Base-by-base conservation (phyloP, 2,888 invertebrate species). In the Ctena decussata region DNA sequence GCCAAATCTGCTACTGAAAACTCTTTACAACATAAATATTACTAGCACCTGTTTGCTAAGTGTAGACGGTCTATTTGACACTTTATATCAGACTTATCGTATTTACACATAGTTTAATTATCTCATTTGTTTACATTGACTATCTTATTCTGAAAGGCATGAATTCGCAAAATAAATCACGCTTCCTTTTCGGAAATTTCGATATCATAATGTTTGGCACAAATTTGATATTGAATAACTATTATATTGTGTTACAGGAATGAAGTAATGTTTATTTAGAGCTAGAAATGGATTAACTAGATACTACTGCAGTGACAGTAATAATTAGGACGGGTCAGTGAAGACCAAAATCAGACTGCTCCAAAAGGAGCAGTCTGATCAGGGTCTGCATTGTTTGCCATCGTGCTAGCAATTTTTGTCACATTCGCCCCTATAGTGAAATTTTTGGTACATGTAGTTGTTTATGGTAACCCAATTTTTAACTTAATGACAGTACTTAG, bases 61-160 rank as follows among this genome's bases (percentile, higher is more conserved):
- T n/a, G 3, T n/a, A 72, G 72, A n/a, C 72, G 30, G 44, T 72
- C 5, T 39, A 30, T 72, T 72, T 72, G 72, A 72, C 72, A 72
- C 44, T n/a, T 12, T 24, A 21, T 44, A 44, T 41, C 72, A 15
- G 11, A 72, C 8, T 72, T 72, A 72, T 72, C 74, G 30, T 35
- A 81, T 86, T 85, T 86, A 84, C 88, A 82, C 84, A 86, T 88
- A 72, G 72, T 80, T 86, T 46, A 46, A 73, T 83, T 88, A 88
- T 88, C 87, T 71, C 15, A 70, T 81, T 78, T 85, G 71, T 85
- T 85, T 81, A 77, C 81, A 27, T 77, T 74, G 30, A 35, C 65
- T 65, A 65, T 65, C 65, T 65, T 65, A 32, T 65, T 65, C 11
- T 65, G 32, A 65, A 24, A 57, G 35, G 65, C 65, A 65, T 65